A percentile compares a stretch with the other conserved stretches of the same genome.
Conservation (phyloP, 2,888 invertebrate species). For the Alviniconcha strummeri region DNA sequence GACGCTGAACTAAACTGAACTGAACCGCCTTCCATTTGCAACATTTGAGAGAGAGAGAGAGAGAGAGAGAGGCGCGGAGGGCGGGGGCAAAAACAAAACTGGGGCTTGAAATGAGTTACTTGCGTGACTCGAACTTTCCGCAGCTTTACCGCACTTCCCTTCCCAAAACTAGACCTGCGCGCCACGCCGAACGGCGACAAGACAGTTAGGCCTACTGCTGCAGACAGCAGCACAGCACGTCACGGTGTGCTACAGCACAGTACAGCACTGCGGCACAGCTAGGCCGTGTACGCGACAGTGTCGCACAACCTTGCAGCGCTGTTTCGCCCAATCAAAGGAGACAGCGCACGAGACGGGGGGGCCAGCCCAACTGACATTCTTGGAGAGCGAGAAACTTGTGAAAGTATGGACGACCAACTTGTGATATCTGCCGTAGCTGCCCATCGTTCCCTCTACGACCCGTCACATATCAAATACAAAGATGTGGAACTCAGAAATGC, state of each 20-base stretch:
- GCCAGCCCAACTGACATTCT: conserved; percentile 13
- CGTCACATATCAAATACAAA: conserved; percentile 23
- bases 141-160: background rate
- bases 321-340: conserved; percentile 22
- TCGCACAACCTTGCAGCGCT: conserved; percentile 10
- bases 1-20: too few species aligned
- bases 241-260: background rate
- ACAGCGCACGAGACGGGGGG: conserved; percentile 7
- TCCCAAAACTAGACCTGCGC: background rate
- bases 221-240: conserved; percentile 5
- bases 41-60: background rate
- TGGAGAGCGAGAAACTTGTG: conserved; percentile 6
- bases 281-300: conserved; percentile 4
- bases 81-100: too few species aligned
- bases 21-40: background rate
- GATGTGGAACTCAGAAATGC: conserved; percentile 26
- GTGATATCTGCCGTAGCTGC: conserved; percentile 25
- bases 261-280: conserved; percentile 12
- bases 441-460: conserved; percentile 25
- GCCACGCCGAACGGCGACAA: background rate
- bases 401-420: conserved; percentile 22
- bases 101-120: too few species aligned
- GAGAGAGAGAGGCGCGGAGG: background rate
- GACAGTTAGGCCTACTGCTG: background rate
- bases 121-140: background rate